Evolutionary conservation across 64 coral and sea anemone species (phyloP).

Genomic region (Pocillopora verrucosa): DNA sequence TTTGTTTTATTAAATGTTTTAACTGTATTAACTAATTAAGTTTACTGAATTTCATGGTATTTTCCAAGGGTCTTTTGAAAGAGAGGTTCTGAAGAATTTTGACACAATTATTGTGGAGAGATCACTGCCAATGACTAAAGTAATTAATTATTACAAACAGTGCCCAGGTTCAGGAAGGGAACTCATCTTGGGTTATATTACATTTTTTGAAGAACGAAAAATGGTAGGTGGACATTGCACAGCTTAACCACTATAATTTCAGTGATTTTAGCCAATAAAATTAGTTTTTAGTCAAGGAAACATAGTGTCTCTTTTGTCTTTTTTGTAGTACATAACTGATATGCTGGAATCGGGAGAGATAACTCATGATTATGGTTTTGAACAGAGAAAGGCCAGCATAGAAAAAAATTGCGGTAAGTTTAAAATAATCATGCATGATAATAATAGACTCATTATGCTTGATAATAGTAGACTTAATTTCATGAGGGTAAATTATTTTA

Average conservation of each 20-base stretch:
- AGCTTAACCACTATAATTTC: neutral
- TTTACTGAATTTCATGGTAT: too few relatives aligned
- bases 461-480: too few relatives aligned
- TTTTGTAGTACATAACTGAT: neutral
- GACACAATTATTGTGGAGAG: neutral
- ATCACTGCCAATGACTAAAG: neutral
- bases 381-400: neutral
- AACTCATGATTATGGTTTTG: too few relatives aligned
- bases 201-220: constrained; percentile 2
- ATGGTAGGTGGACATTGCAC: neutral
- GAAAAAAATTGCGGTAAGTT: neutral
- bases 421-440: too few relatives aligned
- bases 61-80: constrained; percentile 33
- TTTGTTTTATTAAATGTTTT: too few relatives aligned
- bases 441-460: too few relatives aligned
- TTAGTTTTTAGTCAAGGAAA: too few relatives aligned
- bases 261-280: neutral
- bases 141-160: neutral
- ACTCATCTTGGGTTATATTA: neutral
- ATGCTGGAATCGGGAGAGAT: too few relatives aligned
- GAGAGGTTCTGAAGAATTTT: constrained; percentile 49
- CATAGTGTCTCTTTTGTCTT: neutral
- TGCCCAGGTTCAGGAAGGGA: neutral
- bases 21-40: too few relatives aligned
- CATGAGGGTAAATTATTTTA: too few relatives aligned